A percentile compares a stretch with the other conserved stretches of the same genome.
Evolutionary conservation across 2,113 vertebrate genomes (phyloP).

Genomic region (Hippopotamus amphibius): DNA sequence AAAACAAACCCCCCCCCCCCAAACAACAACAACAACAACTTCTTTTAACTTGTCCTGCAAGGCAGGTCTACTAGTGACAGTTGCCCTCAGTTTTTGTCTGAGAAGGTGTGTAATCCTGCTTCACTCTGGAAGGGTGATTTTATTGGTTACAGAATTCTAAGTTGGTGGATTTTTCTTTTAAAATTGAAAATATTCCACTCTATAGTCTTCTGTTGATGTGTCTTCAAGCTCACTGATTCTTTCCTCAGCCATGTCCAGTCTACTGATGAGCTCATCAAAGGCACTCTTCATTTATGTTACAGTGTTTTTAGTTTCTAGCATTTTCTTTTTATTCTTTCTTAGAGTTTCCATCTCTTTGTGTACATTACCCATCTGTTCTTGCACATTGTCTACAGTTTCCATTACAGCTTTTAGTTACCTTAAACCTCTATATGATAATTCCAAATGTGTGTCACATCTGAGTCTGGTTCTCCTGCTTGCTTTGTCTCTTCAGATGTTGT

Average conservation of each 20-base stretch:
- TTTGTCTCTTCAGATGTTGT: not conserved
- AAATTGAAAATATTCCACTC: not conserved
- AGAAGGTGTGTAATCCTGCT: not conserved
- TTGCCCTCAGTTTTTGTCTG: not conserved
- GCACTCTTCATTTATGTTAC: not conserved
- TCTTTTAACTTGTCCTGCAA: not conserved
- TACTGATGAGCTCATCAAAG: not conserved
- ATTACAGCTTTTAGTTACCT: no score
- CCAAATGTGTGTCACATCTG: no score
- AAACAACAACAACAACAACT: not conserved
- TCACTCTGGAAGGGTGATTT: not conserved
- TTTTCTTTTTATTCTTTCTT: not conserved
- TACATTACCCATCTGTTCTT: not conserved
- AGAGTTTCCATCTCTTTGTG: not conserved
- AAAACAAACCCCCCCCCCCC: no score
- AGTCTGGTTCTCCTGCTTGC: not conserved
- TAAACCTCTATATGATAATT: no score
- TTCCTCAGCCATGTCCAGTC: not conserved
- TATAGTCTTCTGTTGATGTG: not conserved
- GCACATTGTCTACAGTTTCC: no score
- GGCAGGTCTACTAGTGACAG: not conserved
- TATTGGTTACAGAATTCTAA: not conserved
- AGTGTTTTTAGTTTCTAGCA: not conserved
- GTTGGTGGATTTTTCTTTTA: not conserved
- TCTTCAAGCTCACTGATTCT: not conserved